Conservation (phyloP, 2,113 vertebrate species). For the Heterochromis multidens region DNA sequence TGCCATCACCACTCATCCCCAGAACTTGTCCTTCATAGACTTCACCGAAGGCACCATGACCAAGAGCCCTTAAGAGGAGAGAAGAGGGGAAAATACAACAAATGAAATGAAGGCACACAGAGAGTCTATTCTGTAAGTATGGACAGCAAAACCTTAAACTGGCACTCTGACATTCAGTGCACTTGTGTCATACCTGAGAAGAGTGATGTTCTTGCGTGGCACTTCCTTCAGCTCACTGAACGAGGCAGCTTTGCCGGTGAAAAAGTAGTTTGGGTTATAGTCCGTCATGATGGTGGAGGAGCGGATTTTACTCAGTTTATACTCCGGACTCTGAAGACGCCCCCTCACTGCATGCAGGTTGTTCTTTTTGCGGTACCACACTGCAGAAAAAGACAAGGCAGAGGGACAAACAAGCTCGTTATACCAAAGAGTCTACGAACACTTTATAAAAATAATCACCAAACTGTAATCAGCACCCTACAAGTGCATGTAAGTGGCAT, state of each 20-base stretch:
- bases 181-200: slow-evolving; percentile 75
- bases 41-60: slow-evolving; percentile 89
- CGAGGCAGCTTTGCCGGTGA: slow-evolving; percentile 80
- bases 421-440: neutral
- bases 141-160: neutral
- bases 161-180: neutral
- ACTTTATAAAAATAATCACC: neutral
- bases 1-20: slow-evolving; percentile 82
- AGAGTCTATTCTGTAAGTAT: neutral
- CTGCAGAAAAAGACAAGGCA: slow-evolving; percentile 56
- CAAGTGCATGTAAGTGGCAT: neutral
- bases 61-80: slow-evolving; percentile 80
- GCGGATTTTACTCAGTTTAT: slow-evolving; percentile 88
- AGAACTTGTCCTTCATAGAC: slow-evolving; percentile 88
- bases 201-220: slow-evolving; percentile 86
- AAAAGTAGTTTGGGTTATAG: slow-evolving; percentile 94
- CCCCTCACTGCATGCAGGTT: slow-evolving; percentile 77
- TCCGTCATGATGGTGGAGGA: slow-evolving; percentile 90
- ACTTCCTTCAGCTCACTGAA: slow-evolving; percentile 87
- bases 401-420: neutral
- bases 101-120: neutral
- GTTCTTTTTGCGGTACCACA: slow-evolving; percentile 87
- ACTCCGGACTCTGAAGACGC: slow-evolving; percentile 83
- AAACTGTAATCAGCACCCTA: neutral
- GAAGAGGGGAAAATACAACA: neutral